Conservation (phyloP, 1,140 invertebrate genomes). For the Drosophila chauvacae region DNA sequence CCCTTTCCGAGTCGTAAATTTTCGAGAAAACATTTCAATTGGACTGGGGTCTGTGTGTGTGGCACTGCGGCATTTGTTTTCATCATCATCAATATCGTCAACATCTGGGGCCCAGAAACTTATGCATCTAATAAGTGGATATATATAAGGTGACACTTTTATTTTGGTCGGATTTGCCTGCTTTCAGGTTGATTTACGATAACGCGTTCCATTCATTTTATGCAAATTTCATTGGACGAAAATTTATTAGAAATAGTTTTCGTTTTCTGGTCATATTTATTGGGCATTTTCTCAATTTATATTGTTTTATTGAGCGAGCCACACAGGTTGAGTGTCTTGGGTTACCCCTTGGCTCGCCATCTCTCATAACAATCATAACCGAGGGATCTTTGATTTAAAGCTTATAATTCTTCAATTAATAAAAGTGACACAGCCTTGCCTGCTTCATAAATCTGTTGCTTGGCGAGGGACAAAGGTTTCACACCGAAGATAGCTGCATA, state of each 20-base stretch:
- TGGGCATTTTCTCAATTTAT: slow-evolving; percentile 65
- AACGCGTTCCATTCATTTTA: slow-evolving; percentile 76
- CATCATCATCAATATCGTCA: slow-evolving; percentile 70
- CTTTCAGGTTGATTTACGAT: slow-evolving; percentile 69
- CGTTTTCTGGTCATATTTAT: slow-evolving; percentile 57
- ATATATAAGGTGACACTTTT: slow-evolving; percentile 68
- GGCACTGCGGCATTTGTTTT: slow-evolving; percentile 59
- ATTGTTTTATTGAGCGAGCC: slow-evolving; percentile 69
- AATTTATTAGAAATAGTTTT: slow-evolving; percentile 41
- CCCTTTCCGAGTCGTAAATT: slow-evolving; percentile 61
- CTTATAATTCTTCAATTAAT: slow-evolving; percentile 80
- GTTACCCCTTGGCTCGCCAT: slow-evolving; percentile 46
- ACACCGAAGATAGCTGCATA: slow-evolving; percentile 58
- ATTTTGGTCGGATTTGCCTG: slow-evolving; percentile 49
- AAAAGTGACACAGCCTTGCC: slow-evolving; percentile 64
- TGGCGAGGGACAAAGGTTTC: slow-evolving; percentile 38
- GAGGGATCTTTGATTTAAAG: slow-evolving; percentile 33
- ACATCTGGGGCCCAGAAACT: slow-evolving; percentile 39
- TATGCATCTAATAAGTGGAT: slow-evolving; percentile 48
- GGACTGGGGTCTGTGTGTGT: slow-evolving; percentile 49
- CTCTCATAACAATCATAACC: slow-evolving; percentile 45
- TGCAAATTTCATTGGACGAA: slow-evolving; percentile 61
- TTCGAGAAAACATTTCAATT: slow-evolving; percentile 65
- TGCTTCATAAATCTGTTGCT: slow-evolving; percentile 56
- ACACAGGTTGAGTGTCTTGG: slow-evolving; percentile 66